Evolutionary conservation across 1,140 invertebrate species (phyloP).

Genomic region (Drosophila paulistorum): DNA sequence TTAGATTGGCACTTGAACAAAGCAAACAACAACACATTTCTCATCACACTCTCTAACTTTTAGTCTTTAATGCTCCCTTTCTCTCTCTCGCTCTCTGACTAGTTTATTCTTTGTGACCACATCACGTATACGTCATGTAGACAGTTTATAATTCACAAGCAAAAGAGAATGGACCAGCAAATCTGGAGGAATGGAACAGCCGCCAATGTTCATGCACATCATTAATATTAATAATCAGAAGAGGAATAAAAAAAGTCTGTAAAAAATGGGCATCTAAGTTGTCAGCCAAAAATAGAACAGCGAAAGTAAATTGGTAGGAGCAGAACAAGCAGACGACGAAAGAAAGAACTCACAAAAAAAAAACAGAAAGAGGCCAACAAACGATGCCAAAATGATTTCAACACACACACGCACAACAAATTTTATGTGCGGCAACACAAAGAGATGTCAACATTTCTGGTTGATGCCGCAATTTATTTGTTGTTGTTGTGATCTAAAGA

Average conservation of each 20-base stretch:
- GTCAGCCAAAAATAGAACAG: constrained; percentile 61
- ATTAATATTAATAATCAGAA: constrained; percentile 72
- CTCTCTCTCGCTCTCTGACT: not conserved
- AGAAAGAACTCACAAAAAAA: constrained; percentile 9
- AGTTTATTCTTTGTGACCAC: constrained; percentile 10
- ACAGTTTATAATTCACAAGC: constrained; percentile 29
- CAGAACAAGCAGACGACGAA: constrained; percentile 30
- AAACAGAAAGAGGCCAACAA: constrained; percentile 45
- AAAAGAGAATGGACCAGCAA: not conserved
- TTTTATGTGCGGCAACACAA: constrained; percentile 35
- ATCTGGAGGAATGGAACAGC: constrained; percentile 35
- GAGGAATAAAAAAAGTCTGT: constrained; percentile 61
- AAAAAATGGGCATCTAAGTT: constrained; percentile 54
- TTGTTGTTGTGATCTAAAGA: constrained; percentile 13
- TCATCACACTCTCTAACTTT: not conserved
- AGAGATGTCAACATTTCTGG: constrained; percentile 13
- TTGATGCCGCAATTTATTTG: constrained; percentile 12
- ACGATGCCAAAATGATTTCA: constrained; percentile 47
- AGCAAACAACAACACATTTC: not conserved
- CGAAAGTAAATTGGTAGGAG: constrained; percentile 42
- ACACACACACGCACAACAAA: constrained; percentile 41
- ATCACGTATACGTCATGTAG: constrained; percentile 49
- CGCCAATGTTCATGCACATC: constrained; percentile 50
- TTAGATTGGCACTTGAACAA: constrained; percentile 64
- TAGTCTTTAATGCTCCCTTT: not conserved